These are phyloP conservation scores for Cantharis nigra DNA, from an alignment of 2,888 invertebrate genomes.

Conservation along the genomic window DNA sequence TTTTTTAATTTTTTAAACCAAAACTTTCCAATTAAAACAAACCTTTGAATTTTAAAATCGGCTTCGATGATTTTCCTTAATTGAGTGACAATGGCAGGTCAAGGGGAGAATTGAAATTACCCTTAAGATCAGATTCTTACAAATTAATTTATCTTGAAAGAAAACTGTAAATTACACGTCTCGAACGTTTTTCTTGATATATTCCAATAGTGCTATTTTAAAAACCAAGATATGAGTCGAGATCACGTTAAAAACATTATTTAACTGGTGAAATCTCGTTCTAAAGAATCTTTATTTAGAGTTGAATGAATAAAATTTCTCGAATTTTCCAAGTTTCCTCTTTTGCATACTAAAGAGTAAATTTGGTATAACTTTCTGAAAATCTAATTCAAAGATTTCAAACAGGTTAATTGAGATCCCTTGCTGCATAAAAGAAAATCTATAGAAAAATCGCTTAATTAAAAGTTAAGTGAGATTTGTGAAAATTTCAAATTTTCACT, in stretches of 20 bases:
- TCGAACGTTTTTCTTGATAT: background rate
- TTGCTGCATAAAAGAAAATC: background rate
- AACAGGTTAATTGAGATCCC: background rate
- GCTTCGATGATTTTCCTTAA: background rate
- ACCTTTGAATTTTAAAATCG: background rate
- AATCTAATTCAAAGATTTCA: background rate
- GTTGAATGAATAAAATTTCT: background rate
- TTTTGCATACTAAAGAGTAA: background rate
- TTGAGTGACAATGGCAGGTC: background rate
- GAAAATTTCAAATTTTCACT: background rate
- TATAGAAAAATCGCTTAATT: background rate
- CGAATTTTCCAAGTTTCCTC: background rate
- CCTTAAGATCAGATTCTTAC: background rate
- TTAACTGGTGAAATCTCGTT: background rate
- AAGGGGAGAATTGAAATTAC: background rate
- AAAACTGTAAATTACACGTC: background rate
- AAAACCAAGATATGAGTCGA: background rate
- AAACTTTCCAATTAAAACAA: background rate
- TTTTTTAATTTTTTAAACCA: background rate
- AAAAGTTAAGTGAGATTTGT: background rate
- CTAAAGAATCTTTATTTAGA: background rate
- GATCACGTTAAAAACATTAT: background rate
- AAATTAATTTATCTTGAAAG: background rate
- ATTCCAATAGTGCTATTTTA: background rate
- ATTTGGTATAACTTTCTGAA: background rate